Base-by-base conservation (phyloP, 2,888 invertebrate genomes). In the Allophyes oxyacanthae region DNA sequence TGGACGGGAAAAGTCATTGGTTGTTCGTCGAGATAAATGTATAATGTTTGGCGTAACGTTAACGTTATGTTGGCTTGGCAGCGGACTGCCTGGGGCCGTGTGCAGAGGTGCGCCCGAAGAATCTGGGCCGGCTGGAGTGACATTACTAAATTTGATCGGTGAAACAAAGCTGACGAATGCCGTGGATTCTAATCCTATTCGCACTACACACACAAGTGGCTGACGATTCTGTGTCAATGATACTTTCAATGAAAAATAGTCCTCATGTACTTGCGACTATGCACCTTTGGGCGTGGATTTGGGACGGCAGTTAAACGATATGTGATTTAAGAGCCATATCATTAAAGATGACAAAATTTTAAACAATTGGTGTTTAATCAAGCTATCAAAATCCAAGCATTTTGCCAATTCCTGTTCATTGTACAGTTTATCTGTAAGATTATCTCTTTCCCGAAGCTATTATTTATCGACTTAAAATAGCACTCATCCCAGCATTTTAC, bases 41-140 rank as follows among this genome's bases (percentile, higher is more conserved):
- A 83, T 84, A 85, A 83, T 83, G 84, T 85, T 81, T 84, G 83
- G 82, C 81, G 77, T 80, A 78, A 75, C 75, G 77, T 76, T 78
- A 81, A 72, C 79, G 82, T 79, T 84, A 77, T 86, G 83, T 85
- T 78, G 83, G 83, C 81, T 92, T 92, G 93, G 93, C 93, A 92
- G 79, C 91, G 85, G 44, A 51, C 79, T 70, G 68, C 62, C 78
- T 89, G 85, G 93, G 86, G 93, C 93, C 93, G 93, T 94, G 93
- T 87, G 93, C 93, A 94, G 84, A 89, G 86, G 87, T 87, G 82
- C 87, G 89, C 83, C 80, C 81, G 77, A 83, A 78, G 90, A 90
- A 93, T 92, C 89, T 91, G 89, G 92, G 91, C 83, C 93, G 91
- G 75, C 93, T 94, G 93, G 93, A 94, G 91, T 91, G 92, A 92